Conservation (phyloP, 2,113 vertebrate genomes). For the Misgurnus mizolepis region DNA sequence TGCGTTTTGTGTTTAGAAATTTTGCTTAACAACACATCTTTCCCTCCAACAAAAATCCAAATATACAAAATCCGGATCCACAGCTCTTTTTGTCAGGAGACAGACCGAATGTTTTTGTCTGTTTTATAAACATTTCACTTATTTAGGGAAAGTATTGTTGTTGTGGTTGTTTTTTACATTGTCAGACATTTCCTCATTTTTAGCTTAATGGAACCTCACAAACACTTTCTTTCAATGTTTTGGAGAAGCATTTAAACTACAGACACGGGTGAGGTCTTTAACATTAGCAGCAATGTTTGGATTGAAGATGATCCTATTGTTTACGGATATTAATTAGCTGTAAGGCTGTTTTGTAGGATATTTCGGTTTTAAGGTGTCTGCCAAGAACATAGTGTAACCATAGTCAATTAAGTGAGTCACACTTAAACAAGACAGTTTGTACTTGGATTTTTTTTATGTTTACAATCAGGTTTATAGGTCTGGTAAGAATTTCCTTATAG, state of each 20-base stretch:
- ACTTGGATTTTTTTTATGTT: not conserved
- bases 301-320: not conserved
- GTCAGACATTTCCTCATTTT: not conserved
- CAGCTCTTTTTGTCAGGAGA: no score
- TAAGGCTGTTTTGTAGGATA: no score
- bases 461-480: slow-evolving; percentile 5
- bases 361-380: not conserved
- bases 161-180: no score
- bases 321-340: not conserved
- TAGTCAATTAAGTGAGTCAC: not conserved
- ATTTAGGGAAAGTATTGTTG: no score
- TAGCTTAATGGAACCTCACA: not conserved
- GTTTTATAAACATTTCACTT: no score
- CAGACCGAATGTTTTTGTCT: no score
- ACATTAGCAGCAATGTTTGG: not conserved
- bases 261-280: not conserved
- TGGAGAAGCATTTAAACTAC: not conserved
- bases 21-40: no score
- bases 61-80: no score
- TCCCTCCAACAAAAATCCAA: no score
- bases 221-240: not conserved
- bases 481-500: not conserved
- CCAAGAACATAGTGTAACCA: not conserved
- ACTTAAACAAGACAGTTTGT: not conserved
- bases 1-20: no score